Conservation (phyloP, 1,140 invertebrate genomes). For the Zaprionus davidi region DNA sequence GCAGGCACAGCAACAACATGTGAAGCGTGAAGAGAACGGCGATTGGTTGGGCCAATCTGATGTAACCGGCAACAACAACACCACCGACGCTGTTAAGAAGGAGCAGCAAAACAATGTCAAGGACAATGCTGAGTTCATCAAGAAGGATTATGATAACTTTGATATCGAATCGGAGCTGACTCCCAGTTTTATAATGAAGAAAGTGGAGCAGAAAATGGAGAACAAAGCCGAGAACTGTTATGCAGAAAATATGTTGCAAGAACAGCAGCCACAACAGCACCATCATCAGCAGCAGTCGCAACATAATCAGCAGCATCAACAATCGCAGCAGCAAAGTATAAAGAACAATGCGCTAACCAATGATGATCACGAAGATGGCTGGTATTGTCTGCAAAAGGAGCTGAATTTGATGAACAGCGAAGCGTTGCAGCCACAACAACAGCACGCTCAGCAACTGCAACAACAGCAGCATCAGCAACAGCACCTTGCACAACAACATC, state of each 20-base stretch:
- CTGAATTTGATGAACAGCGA: slow-evolving; percentile 83
- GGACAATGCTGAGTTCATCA: slow-evolving; percentile 48
- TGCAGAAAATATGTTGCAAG: slow-evolving; percentile 35
- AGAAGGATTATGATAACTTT: slow-evolving; percentile 81
- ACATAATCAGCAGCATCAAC: slow-evolving; percentile 11
- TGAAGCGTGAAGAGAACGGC: slow-evolving; percentile 54
- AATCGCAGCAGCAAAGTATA: slow-evolving; percentile 47
- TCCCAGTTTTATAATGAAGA: slow-evolving; percentile 83
- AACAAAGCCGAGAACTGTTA: slow-evolving; percentile 39
- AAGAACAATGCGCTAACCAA: slow-evolving; percentile 47
- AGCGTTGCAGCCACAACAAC: slow-evolving; percentile 40
- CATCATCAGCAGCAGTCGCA: slow-evolving; percentile 19
- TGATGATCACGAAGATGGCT: slow-evolving; percentile 86
- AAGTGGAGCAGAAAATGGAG: slow-evolving; percentile 70
- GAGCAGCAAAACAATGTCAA: slow-evolving; percentile 41
- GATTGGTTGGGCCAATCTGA: slow-evolving; percentile 37
- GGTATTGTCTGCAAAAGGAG: slow-evolving; percentile 89
- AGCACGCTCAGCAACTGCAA: slow-evolving; percentile 35
- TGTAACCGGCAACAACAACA: slow-evolving; percentile 23
- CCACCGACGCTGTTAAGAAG: slow-evolving; percentile 48
- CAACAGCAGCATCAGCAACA: slow-evolving; percentile 49
- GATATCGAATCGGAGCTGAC: slow-evolving; percentile 83
- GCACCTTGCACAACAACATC: slow-evolving; percentile 52
- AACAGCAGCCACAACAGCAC: slow-evolving; percentile 35
- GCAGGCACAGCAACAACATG: slow-evolving; percentile 19